Conservation (phyloP, 2,113 vertebrate species). For the Cheirogaleus medius region DNA sequence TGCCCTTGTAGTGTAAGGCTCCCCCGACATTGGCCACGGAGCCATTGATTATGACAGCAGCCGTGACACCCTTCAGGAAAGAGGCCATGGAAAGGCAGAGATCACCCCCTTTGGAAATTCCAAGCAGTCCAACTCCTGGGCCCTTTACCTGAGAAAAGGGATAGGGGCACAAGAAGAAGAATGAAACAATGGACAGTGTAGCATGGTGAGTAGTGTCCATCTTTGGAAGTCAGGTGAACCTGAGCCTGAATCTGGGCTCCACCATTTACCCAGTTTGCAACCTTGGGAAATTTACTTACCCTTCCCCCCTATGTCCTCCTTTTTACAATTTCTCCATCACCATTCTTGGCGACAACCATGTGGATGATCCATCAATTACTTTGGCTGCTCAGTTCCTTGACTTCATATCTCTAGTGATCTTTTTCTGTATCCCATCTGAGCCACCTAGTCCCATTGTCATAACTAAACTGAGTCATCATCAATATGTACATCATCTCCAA, state of each 20-base stretch:
- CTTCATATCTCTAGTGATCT: background rate
- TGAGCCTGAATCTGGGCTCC: background rate
- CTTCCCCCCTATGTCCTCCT: background rate
- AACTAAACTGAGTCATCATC: background rate
- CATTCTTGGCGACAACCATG: background rate
- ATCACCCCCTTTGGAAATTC: constrained; percentile 90
- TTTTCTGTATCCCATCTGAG: background rate
- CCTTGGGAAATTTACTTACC: background rate
- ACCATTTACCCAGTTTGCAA: background rate
- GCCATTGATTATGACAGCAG: constrained; percentile 87
- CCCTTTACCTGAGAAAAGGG: constrained; percentile 84
- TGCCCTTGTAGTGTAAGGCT: constrained; percentile 84
- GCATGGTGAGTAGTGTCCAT: background rate
- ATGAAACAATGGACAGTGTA: background rate
- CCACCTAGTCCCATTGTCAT: background rate
- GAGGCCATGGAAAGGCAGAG: constrained; percentile 91
- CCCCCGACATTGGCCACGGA: constrained; percentile 81
- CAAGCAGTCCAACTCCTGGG: constrained; percentile 89
- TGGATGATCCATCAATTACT: background rate
- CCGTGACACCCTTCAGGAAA: constrained; percentile 89
- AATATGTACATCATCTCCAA: background rate
- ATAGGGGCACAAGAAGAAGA: constrained; percentile 25
- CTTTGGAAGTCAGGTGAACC: background rate
- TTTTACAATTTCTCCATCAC: background rate
- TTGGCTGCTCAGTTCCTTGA: background rate